These are phyloP conservation scores for Coenobita brevimanus DNA, from an alignment of 1,140 invertebrate genomes.

Conservation along the genomic window DNA sequence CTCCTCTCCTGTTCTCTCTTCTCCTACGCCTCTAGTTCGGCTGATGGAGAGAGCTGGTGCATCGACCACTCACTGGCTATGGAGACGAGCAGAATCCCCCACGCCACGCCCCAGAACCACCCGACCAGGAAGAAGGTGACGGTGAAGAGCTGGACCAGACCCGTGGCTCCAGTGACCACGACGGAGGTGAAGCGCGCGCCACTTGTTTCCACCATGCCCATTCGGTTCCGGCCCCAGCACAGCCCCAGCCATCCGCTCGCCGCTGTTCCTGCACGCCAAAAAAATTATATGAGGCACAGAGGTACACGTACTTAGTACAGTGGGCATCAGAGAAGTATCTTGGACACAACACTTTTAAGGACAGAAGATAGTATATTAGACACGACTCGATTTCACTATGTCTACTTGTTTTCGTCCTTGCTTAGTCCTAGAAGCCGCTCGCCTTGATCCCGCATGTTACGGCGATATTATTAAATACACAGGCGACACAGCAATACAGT, in stretches of 20 bases:
- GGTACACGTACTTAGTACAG: too few species aligned
- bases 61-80: slow-evolving; percentile 71
- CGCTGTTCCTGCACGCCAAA: slow-evolving; percentile 66
- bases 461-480: too few species aligned
- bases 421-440: too few species aligned
- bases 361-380: too few species aligned
- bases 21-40: slow-evolving; percentile 12
- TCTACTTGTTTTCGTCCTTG: too few species aligned
- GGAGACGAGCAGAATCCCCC: slow-evolving; percentile 76
- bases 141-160: slow-evolving; percentile 76
- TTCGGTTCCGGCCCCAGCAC: slow-evolving; percentile 63
- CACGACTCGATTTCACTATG: too few species aligned
- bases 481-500: too few species aligned
- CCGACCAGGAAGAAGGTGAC: slow-evolving; percentile 77
- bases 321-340: too few species aligned
- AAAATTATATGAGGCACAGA: too few species aligned
- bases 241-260: slow-evolving; percentile 64
- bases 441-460: too few species aligned
- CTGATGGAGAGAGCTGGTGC: neutral
- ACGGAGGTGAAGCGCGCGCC: slow-evolving; percentile 61
- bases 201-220: slow-evolving; percentile 56
- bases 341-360: too few species aligned
- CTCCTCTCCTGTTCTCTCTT: neutral
- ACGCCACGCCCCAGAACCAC: slow-evolving; percentile 78
- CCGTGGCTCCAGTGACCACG: slow-evolving; percentile 75